Base-by-base conservation (phyloP, 2,797 vertebrate genomes). In the Sebastes aleutianus region DNA sequence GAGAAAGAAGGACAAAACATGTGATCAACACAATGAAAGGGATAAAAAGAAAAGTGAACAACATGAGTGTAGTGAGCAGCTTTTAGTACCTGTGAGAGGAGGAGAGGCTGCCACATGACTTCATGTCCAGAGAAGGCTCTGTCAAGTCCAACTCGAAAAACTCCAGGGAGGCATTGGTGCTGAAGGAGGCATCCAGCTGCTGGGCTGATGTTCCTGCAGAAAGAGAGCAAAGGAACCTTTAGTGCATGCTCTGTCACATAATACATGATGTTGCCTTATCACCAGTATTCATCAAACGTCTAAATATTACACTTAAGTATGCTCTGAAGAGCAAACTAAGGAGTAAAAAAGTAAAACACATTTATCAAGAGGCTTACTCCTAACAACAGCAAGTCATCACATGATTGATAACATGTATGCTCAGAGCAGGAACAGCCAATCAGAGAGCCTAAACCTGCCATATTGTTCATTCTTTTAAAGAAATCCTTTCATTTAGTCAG, bases 101-200 rank as follows among this genome's bases (percentile, higher is more conserved):
- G 9, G 97, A 95, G 82, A 96, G 97, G 8, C 95, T 96, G 74
- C 98, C 98, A 3, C 97, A 97, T 12, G 96, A 97, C 90, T 97
- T 99, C 98, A 99, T 99, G 82, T 97, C 96, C 93, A 99, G 91
- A 0, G 95, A 96, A 0, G 96, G 95, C 10, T 99, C 98, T 0
- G 96, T 93, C 88, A 99, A 92, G 78, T 99, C 97, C 91, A 99
- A 88, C 91, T 99, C 96, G 65, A 99, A 99, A 88, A 99, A 97
- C 94, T 99, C 99, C 81, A 99, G 83, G 11, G 98, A 97, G 78
- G 99, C 99, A 87, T 62, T 98, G 78, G 98, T 99, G 89, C 98
- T 99, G 92, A 99, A 99, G 43, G 97, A 98, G 76, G 99, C 98
- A 91, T 99, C 99, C 56, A 99, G 93, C 83, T 99, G 99, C 91